phyloP scores from a whole-genome alignment of 2,797 vertebrate species.

The Malurus leucopterus region DNA sequence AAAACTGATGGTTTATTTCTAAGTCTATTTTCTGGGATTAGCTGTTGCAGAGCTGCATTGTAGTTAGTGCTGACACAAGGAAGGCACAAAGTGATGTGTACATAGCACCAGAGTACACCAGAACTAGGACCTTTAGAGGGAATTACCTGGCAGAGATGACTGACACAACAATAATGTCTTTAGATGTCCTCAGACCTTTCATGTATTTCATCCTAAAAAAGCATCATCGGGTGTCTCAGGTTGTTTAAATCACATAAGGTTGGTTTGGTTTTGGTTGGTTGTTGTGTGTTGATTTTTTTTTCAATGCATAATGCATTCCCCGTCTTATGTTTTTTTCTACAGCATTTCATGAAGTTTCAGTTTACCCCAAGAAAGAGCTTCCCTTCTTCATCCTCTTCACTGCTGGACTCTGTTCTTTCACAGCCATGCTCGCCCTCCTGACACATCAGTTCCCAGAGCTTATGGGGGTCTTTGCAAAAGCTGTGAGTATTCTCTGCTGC shows the following conservation, averaged over 20 bases:
- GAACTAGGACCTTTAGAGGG: not conserved
- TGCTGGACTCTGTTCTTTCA: slow-evolving; percentile 96
- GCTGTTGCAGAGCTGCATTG: not conserved
- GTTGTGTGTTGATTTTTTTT: not conserved
- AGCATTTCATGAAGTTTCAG: slow-evolving; percentile 98
- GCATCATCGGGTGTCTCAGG: not conserved
- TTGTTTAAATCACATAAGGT: not conserved
- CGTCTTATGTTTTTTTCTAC: slow-evolving; percentile 54
- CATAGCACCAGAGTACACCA: not conserved
- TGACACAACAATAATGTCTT: not conserved
- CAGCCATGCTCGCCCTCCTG: slow-evolving; percentile 96
- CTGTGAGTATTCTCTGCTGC: slow-evolving; percentile 82
- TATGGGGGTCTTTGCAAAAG: slow-evolving; percentile 98
- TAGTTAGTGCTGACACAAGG: not conserved
- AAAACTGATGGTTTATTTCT: not conserved
- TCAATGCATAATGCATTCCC: not conserved
- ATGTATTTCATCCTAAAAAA: not conserved
- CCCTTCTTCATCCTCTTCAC: slow-evolving; percentile 99
- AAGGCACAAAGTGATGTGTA: not conserved
- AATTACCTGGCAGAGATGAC: not conserved
- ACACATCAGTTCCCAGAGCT: slow-evolving; percentile 98
- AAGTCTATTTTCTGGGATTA: not conserved
- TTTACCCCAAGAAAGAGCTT: slow-evolving; percentile 98
- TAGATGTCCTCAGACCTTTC: not conserved
- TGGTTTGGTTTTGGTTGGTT: not conserved